Evolutionary conservation across 2,113 vertebrate species (phyloP).

Genomic region (Proteles cristata): DNA sequence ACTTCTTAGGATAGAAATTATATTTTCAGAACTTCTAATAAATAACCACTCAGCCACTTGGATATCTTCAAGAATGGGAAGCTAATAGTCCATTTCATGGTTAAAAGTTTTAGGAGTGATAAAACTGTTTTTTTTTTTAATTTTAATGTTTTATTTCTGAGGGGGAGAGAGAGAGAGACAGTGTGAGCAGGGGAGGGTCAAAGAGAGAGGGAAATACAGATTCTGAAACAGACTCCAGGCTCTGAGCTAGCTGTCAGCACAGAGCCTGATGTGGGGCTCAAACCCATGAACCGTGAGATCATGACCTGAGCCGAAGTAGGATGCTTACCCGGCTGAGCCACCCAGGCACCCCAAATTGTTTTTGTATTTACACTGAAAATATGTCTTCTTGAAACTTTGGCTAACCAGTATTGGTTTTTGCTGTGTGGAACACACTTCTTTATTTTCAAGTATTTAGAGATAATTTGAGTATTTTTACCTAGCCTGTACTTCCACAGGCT

Average conservation of each 20-base stretch:
- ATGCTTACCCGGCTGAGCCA: too few relatives aligned
- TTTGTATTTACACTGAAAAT: neutral
- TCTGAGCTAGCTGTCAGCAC: too few relatives aligned
- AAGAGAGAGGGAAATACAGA: too few relatives aligned
- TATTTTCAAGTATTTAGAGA: neutral
- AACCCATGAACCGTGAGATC: too few relatives aligned
- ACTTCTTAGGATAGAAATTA: neutral
- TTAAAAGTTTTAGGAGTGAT: conserved; percentile 13
- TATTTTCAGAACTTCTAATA: neutral
- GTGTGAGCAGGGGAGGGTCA: too few relatives aligned
- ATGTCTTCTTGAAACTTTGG: neutral
- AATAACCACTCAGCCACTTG: neutral
- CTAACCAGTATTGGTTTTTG: neutral
- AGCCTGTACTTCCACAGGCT: neutral
- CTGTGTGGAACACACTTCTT: neutral
- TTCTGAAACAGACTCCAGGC: too few relatives aligned
- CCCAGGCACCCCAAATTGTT: neutral
- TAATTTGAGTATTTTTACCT: neutral
- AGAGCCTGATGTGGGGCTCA: too few relatives aligned
- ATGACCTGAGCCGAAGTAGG: too few relatives aligned
- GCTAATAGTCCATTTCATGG: neutral
- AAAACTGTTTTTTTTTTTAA: conserved; percentile 30
- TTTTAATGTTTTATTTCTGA: too few relatives aligned
- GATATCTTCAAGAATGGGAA: neutral
- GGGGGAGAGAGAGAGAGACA: too few relatives aligned